phyloP scores from a whole-genome alignment of 1,140 invertebrate species.

The Tetramorium simillimum region DNA sequence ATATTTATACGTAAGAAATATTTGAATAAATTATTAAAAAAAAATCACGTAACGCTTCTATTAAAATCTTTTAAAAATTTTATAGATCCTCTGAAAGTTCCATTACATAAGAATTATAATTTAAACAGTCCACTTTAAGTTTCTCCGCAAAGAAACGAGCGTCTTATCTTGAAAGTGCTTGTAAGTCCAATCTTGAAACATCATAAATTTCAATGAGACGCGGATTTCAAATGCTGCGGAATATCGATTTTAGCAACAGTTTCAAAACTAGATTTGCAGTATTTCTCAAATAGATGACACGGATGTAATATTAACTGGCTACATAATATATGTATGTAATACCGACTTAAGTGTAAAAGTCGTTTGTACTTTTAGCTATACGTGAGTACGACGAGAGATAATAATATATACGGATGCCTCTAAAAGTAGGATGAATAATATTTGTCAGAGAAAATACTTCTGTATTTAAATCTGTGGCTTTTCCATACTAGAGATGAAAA shows the following conservation, averaged over 20 bases:
- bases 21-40: not conserved
- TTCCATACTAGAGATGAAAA: not conserved
- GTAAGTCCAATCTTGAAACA: not conserved
- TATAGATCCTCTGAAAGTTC: not conserved
- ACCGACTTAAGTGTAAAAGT: not conserved
- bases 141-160: not conserved
- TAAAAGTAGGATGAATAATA: not conserved
- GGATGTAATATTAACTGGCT: not conserved
- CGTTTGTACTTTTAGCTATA: not conserved
- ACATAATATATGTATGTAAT: not conserved
- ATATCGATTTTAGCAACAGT: conserved; percentile 3
- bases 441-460: not conserved
- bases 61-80: not conserved
- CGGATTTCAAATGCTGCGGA: not conserved
- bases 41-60: not conserved
- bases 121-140: not conserved
- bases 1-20: not conserved
- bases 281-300: conserved; percentile 18
- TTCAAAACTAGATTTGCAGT: conserved; percentile 8
- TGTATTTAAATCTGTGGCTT: not conserved
- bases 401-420: not conserved
- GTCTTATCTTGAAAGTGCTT: not conserved
- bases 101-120: not conserved
- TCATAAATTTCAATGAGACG: conserved; percentile 23
- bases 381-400: not conserved